Evolutionary conservation across 2,113 vertebrate species (phyloP).

Genomic region (Lophochroa leadbeateri): DNA sequence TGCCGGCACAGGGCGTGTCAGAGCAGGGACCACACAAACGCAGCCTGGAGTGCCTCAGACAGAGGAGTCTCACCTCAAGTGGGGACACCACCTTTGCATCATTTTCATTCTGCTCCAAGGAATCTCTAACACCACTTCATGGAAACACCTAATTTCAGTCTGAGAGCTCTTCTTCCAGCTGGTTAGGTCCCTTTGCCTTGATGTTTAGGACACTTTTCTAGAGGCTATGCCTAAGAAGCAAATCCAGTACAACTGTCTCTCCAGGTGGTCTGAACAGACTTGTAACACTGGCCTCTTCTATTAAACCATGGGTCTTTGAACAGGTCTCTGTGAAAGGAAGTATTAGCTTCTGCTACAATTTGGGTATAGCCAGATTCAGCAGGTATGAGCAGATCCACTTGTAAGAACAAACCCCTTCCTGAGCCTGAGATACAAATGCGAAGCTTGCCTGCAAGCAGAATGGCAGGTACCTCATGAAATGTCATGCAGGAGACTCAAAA

Average conservation of each 20-base stretch:
- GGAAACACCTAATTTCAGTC: background rate
- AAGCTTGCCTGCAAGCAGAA: background rate
- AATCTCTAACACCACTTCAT: background rate
- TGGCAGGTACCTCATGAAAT: background rate
- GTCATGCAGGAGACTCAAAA: background rate
- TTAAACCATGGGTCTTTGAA: background rate
- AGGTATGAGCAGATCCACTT: accelerated
- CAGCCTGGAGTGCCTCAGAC: background rate
- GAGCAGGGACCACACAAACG: background rate
- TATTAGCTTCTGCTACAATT: background rate
- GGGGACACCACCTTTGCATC: background rate
- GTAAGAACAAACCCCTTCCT: background rate
- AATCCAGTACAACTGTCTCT: background rate
- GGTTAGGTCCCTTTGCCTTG: background rate
- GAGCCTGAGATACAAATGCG: background rate
- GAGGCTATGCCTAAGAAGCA: background rate
- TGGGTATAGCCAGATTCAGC: background rate
- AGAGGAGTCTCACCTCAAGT: background rate
- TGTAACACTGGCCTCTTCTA: background rate
- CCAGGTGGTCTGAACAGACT: background rate
- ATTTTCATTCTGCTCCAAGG: background rate
- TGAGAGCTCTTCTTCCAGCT: background rate
- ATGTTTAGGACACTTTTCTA: background rate
- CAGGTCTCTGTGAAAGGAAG: background rate
- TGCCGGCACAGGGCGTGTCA: accelerated